These are phyloP conservation scores for Actinopyga echinites DNA, from an alignment of 53 echinoderm and acorn worm species.

Conservation along the genomic window DNA sequence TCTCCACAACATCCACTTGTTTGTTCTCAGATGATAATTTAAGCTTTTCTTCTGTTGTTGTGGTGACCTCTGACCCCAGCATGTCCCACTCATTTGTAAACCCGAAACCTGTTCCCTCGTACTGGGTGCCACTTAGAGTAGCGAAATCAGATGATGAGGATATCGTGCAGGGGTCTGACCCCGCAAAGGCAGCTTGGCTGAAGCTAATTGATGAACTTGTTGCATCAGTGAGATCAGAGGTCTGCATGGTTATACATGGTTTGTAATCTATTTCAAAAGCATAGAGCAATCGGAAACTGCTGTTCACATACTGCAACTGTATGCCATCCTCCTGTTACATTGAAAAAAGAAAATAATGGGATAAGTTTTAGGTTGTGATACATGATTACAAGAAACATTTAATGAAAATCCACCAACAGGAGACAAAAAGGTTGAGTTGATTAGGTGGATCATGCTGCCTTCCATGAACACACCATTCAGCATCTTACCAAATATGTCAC, in stretches of 20 bases:
- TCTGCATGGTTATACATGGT: slow-evolving; percentile 20
- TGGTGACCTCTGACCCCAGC: slow-evolving; percentile 52
- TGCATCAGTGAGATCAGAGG: slow-evolving; percentile 16
- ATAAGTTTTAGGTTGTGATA: too few species aligned
- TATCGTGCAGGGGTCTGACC: neutral
- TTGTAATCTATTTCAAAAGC: slow-evolving; percentile 83
- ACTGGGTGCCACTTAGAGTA: neutral
- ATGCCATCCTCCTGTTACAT: slow-evolving; percentile 79
- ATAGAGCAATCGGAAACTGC: slow-evolving; percentile 84
- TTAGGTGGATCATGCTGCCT: too few species aligned
- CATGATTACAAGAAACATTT: too few species aligned
- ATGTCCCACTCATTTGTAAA: slow-evolving; percentile 58
- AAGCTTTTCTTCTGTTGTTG: slow-evolving; percentile 9
- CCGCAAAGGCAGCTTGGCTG: neutral
- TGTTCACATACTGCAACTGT: slow-evolving; percentile 86
- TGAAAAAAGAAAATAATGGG: neutral
- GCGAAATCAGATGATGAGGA: slow-evolving; percentile 37
- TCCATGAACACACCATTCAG: too few species aligned
- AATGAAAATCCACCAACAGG: too few species aligned
- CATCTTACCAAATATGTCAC: too few species aligned
- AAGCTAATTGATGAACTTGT: neutral
- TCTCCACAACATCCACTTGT: neutral
- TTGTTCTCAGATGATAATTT: neutral
- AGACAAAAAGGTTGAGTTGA: too few species aligned
- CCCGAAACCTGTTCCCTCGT: neutral